Evolutionary conservation across 2,797 vertebrate species (phyloP).

Genomic region (Neomorphus geoffroyi): DNA sequence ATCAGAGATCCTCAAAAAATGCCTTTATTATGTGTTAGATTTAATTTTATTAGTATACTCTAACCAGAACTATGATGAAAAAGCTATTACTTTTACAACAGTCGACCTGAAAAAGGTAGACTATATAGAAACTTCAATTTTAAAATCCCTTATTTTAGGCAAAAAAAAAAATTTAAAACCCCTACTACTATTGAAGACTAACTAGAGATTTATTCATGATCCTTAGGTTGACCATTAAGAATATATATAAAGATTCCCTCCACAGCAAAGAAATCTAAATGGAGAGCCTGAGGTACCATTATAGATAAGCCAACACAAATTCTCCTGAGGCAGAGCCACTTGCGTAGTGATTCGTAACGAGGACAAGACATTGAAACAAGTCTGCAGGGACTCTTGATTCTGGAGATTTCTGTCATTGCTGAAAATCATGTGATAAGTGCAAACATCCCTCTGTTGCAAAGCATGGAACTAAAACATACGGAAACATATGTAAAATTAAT

Average conservation of each 20-base stretch:
- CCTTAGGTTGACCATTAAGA: neutral
- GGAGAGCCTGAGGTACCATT: constrained; percentile 81
- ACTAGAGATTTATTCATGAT: neutral
- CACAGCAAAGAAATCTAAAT: constrained; percentile 10
- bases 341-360: constrained; percentile 87
- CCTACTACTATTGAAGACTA: neutral
- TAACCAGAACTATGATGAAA: neutral
- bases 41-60: neutral
- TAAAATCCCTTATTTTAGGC: neutral
- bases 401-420: constrained; percentile 67
- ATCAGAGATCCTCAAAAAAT: neutral
- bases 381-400: constrained; percentile 76
- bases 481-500: constrained; percentile 14
- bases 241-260: neutral
- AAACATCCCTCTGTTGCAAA: constrained; percentile 83
- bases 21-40: neutral
- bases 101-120: neutral
- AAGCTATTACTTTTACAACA: neutral
- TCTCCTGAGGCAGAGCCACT: constrained; percentile 85
- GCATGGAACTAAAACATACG: constrained; percentile 80
- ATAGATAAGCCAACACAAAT: constrained; percentile 89
- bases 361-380: constrained; percentile 82
- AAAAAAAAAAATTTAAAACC: neutral
- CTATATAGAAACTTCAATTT: neutral
- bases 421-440: constrained; percentile 85